Conservation (phyloP, 2,113 vertebrate species). For the Macrotus californicus region DNA sequence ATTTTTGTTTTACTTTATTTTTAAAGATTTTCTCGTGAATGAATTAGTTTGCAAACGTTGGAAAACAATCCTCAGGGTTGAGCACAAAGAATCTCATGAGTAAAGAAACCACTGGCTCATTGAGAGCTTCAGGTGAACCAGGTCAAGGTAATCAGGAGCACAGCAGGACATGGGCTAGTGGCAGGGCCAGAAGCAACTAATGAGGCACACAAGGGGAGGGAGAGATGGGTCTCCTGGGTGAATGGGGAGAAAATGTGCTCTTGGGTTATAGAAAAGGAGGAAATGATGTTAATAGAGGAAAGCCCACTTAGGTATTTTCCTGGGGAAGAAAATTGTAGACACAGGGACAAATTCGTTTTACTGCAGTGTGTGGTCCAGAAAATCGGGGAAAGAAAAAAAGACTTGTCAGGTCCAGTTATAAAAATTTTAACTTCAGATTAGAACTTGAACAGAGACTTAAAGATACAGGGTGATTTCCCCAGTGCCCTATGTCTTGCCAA, state of each 20-base stretch:
- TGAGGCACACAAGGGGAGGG: not conserved
- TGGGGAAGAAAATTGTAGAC: not conserved
- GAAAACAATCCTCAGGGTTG: slow-evolving; percentile 11
- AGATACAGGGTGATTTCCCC: slow-evolving; percentile 19
- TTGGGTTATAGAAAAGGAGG: not conserved
- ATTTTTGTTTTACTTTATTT: not conserved
- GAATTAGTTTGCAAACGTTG: not conserved
- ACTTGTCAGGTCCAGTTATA: not conserved
- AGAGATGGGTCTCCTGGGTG: not conserved
- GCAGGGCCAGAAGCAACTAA: not conserved
- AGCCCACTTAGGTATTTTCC: not conserved
- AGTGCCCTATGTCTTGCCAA: not conserved
- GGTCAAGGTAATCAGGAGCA: slow-evolving; percentile 30
- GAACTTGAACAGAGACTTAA: not conserved
- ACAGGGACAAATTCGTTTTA: not conserved
- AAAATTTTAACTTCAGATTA: slow-evolving; percentile 17
- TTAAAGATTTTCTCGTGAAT: slow-evolving; percentile 24
- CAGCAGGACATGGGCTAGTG: not conserved
- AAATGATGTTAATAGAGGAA: slow-evolving; percentile 4
- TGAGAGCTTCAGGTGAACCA: slow-evolving; percentile 34
- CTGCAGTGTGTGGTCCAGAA: not conserved
- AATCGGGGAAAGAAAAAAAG: not conserved
- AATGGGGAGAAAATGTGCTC: not conserved
- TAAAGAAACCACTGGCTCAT: slow-evolving; percentile 11
- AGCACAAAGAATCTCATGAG: slow-evolving; percentile 1